Percentiles rank a stretch among this genome's conserved stretches.
phyloP scores from a whole-genome alignment of 2,888 invertebrate species.

The Idaea aversata region DNA sequence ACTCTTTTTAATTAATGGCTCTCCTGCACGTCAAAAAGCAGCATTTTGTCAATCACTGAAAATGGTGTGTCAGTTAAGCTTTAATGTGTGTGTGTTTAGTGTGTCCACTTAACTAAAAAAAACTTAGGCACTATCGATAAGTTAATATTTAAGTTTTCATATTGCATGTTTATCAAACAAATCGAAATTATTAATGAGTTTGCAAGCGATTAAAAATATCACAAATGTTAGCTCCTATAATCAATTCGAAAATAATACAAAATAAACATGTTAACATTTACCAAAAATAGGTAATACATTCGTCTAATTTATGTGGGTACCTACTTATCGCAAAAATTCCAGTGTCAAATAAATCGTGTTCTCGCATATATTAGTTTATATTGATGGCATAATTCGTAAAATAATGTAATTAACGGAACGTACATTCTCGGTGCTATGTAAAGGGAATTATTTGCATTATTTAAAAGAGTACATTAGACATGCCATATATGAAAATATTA shows the following conservation, averaged over 20 bases:
- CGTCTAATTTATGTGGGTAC: not conserved
- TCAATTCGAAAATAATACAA: not conserved
- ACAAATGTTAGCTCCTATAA: not conserved
- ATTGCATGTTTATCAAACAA: not conserved
- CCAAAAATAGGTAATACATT: not conserved
- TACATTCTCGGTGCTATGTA: constrained; percentile 36
- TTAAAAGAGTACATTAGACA: constrained; percentile 30
- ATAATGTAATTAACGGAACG: constrained; percentile 44
- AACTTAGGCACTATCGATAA: not conserved
- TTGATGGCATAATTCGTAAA: constrained; percentile 44
- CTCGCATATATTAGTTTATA: constrained; percentile 37
- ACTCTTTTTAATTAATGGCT: no score
- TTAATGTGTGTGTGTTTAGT: no score
- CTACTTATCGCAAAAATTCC: not conserved
- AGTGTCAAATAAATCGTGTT: constrained; percentile 36
- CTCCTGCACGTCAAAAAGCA: no score
- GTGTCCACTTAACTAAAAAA: not conserved
- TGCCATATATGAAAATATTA: constrained; percentile 51
- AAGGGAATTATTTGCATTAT: constrained; percentile 26
- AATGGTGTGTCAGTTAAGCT: no score
- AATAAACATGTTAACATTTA: constrained; percentile 1
- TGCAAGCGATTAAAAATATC: not conserved
- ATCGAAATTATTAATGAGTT: not conserved
- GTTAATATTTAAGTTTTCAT: not conserved
- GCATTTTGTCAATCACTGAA: no score